Percentiles rank a stretch among this genome's conserved stretches.
These are phyloP conservation scores for Drosophila testacea DNA, from an alignment of 2,888 invertebrate species.

Conservation along the genomic window DNA sequence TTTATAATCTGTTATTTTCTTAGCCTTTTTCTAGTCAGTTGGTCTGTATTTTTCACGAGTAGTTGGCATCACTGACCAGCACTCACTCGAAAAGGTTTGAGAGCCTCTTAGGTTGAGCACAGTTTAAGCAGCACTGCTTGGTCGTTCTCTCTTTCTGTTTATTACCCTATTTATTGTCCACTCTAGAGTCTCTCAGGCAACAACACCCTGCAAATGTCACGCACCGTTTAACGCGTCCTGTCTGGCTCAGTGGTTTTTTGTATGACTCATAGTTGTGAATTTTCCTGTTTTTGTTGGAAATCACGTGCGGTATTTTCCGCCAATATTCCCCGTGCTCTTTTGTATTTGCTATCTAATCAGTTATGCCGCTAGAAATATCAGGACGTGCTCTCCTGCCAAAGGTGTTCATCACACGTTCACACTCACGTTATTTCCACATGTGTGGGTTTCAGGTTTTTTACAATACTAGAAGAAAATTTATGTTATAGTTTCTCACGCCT, in stretches of 20 bases:
- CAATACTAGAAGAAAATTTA: constrained; percentile 42
- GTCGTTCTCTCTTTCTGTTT: constrained; percentile 1
- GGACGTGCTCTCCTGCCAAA: constrained; percentile 62
- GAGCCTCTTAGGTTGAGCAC: constrained; percentile 34
- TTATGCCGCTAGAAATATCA: constrained; percentile 44
- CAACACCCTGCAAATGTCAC: constrained; percentile 48
- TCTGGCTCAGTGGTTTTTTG: constrained; percentile 38
- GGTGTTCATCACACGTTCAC: constrained; percentile 45
- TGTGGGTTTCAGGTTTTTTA: constrained; percentile 54
- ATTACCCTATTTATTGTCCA: constrained; percentile 12
- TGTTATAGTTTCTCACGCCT: constrained; percentile 74
- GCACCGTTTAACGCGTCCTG: constrained; percentile 56
- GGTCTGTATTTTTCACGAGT: too few relatives aligned
- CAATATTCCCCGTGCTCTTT: constrained; percentile 46
- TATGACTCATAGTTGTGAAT: constrained; percentile 64
- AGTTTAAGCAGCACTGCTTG: constrained; percentile 43
- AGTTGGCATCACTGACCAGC: too few relatives aligned
- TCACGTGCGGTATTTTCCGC: constrained; percentile 78
- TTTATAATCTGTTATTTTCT: too few relatives aligned
- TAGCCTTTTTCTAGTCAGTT: too few relatives aligned
- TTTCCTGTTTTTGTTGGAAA: constrained; percentile 73
- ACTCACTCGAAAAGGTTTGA: constrained; percentile 24
- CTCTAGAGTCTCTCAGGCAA: constrained; percentile 6
- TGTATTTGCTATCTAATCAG: constrained; percentile 54
- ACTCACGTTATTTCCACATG: constrained; percentile 67